Evolutionary conservation across 2,113 vertebrate species (phyloP).

Genomic region (Callospermophilus lateralis): DNA sequence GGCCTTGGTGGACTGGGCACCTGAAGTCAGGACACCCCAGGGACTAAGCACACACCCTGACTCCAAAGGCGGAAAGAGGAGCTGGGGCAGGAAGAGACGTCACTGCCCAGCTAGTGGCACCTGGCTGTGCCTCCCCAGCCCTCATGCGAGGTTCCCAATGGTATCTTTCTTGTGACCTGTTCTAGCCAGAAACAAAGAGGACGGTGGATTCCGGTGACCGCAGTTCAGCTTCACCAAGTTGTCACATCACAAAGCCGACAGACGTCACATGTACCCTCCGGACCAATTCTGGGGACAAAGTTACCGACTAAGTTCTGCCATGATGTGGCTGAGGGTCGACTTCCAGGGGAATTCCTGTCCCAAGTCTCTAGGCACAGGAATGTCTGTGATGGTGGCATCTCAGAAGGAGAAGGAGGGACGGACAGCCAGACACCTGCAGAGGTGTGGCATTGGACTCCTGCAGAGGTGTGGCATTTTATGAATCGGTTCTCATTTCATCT

Average conservation of each 20-base stretch:
- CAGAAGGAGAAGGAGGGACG: background rate
- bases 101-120: too few relatives aligned
- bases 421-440: background rate
- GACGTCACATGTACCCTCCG: background rate
- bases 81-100: fast-evolving
- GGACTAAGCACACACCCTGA: background rate
- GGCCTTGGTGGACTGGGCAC: background rate
- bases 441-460: background rate
- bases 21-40: background rate
- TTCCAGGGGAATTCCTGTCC: background rate
- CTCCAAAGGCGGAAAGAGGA: too few relatives aligned
- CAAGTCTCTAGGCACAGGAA: background rate
- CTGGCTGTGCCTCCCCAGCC: too few relatives aligned
- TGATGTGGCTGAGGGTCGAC: background rate
- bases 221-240: background rate
- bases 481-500: background rate
- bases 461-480: background rate
- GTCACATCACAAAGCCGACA: background rate
- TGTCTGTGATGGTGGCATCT: background rate
- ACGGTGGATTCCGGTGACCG: background rate
- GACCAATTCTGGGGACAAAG: background rate
- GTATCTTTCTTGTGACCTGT: background rate
- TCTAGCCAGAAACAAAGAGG: background rate
- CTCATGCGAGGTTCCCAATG: too few relatives aligned
- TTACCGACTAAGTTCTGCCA: background rate